Evolutionary conservation across 2,797 vertebrate species (phyloP), one percentile per base, ranked within the genome.

Genomic region (Lithobates pipiens): DNA sequence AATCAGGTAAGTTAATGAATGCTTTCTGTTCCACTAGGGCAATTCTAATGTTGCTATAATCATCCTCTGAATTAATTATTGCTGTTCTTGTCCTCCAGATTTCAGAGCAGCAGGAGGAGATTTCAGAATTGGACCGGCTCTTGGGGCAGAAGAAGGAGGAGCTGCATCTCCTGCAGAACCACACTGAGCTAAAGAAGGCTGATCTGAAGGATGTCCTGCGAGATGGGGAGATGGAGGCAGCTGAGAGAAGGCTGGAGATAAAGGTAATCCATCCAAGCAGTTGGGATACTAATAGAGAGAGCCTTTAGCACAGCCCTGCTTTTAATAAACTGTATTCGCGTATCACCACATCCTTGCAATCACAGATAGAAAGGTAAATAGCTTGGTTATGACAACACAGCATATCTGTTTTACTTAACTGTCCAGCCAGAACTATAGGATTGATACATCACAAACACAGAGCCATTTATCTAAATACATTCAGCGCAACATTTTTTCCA

Each of bases 201-300:
- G 90, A 92, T 76, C 94, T 96, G 82, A 82, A 90, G 65, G 94
- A 94, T 82, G 93, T 91, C 5, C 91, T 97, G 83, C 88, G 32
- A 42, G 91, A 94, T 10, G 95, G 94, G 10, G 95, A 97, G 88
- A 82, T 88, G 0, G 94, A 96, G 82, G 93, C 93, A 0, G 83
- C 91, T 11, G 92, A 92, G 42, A 95, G 95, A 25, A 94, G 93
- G 23, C 29, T 2, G 70, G 94, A 93, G 10, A 93, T 96, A 74
- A 92, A 93, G 89, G 96, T 96, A 78, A 88, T 23, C 54, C 5
- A 61, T 61, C 21, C 18, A 23, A 61, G 7, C 21, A 23, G 21
- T 61, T 61, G 6, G 5, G 18, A 57, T 57, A 23, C 44, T 13
- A 13, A 13, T 11, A 3, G 1, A 46, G 44, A 13, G 11, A 46